Conservation (phyloP, 2,113 vertebrate genomes). For the Raja brachyura region DNA sequence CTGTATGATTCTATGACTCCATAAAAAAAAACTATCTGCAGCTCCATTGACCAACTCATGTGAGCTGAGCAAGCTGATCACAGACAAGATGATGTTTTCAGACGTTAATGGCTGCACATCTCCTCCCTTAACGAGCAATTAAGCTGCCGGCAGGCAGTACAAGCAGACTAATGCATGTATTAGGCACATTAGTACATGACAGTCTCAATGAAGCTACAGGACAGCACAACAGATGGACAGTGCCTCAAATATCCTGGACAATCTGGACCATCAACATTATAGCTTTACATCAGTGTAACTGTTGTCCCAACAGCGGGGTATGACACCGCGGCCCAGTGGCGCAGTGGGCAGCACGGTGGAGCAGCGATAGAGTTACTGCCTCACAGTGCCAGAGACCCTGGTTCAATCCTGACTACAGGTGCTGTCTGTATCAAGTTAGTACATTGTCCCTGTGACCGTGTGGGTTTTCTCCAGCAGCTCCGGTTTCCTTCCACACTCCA, state of each 20-base stretch:
- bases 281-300: background rate
- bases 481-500: no score
- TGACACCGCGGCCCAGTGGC: background rate
- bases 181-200: constrained; percentile 11
- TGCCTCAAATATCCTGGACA: background rate
- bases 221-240: background rate
- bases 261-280: background rate
- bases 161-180: background rate
- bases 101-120: background rate
- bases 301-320: background rate
- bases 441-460: no score
- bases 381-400: no score
- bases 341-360: no score
- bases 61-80: background rate
- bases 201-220: background rate
- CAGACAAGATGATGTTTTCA: background rate
- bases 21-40: background rate
- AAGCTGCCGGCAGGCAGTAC: background rate
- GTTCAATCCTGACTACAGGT: no score
- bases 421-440: no score
- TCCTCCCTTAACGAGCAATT: constrained; percentile 24
- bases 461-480: no score
- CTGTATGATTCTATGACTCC: no score
- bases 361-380: no score
- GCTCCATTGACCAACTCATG: background rate